These are phyloP conservation scores for Carassius gibelio DNA, from an alignment of 2,113 vertebrate genomes.

Conservation along the genomic window DNA sequence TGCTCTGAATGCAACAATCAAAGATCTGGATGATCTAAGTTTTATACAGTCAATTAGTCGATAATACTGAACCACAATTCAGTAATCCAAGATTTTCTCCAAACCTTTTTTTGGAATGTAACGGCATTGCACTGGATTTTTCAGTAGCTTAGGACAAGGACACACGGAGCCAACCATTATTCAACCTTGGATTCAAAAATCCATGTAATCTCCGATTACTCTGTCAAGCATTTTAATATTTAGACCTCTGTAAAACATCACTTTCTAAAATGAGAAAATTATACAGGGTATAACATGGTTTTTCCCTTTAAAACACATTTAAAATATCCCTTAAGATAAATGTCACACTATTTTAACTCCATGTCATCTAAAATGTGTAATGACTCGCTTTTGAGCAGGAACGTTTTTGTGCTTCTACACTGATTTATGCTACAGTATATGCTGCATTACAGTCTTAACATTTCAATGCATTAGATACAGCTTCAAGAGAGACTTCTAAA, in stretches of 20 bases:
- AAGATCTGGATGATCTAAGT: background rate
- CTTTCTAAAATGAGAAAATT: background rate
- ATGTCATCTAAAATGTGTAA: background rate
- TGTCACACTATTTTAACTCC: background rate
- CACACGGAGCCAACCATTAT: background rate
- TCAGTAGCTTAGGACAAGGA: background rate
- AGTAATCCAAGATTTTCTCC: background rate
- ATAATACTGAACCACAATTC: background rate
- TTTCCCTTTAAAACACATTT: background rate
- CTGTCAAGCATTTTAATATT: slow-evolving; percentile 6
- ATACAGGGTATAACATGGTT: background rate
- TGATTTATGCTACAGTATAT: slow-evolving; percentile 3
- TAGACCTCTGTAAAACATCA: slow-evolving; percentile 4
- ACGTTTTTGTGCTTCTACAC: background rate
- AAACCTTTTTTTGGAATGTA: slow-evolving; percentile 5
- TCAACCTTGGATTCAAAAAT: slow-evolving; percentile 11
- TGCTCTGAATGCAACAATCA: background rate
- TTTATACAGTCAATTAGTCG: no score
- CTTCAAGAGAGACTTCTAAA: background rate
- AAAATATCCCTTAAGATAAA: background rate
- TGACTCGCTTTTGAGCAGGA: background rate
- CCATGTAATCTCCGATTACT: slow-evolving; percentile 4
- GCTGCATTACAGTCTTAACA: slow-evolving; percentile 4
- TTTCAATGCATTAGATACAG: background rate
- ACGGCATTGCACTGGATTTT: background rate